Conservation (phyloP, 2,888 invertebrate species). For the Lottia gigantea region DNA sequence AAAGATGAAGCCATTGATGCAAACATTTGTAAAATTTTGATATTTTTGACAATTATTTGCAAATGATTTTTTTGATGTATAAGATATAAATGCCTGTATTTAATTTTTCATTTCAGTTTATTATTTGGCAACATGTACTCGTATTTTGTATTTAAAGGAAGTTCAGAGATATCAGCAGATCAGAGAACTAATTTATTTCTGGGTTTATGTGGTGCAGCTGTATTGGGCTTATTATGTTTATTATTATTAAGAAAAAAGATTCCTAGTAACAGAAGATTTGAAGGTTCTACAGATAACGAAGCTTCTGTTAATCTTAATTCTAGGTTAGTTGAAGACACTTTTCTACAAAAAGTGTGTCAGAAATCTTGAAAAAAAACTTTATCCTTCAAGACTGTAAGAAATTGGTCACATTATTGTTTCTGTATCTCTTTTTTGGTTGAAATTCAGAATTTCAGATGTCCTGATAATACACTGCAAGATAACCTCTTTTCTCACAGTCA, state of each 20-base stretch:
- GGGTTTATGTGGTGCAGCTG: conserved; percentile 77
- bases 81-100: too few relatives aligned
- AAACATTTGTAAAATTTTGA: neutral
- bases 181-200: conserved; percentile 85
- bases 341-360: neutral
- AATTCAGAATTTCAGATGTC: conserved; percentile 7
- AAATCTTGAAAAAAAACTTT: neutral
- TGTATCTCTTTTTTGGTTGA: neutral
- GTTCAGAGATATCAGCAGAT: conserved; percentile 77
- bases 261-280: too few relatives aligned
- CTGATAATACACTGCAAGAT: too few relatives aligned
- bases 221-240: conserved; percentile 75
- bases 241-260: conserved; percentile 57
- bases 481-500: neutral
- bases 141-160: conserved; percentile 88
- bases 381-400: neutral
- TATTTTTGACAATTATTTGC: neutral
- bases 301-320: conserved; percentile 48
- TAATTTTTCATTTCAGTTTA: conserved; percentile 76
- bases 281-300: conserved; percentile 28
- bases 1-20: neutral
- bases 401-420: neutral
- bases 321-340: conserved; percentile 32
- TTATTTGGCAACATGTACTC: conserved; percentile 96
- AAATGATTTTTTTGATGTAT: too few relatives aligned